Conservation (phyloP, 1,140 invertebrate genomes). For the Hermatobates lingyangjiaoensis region DNA sequence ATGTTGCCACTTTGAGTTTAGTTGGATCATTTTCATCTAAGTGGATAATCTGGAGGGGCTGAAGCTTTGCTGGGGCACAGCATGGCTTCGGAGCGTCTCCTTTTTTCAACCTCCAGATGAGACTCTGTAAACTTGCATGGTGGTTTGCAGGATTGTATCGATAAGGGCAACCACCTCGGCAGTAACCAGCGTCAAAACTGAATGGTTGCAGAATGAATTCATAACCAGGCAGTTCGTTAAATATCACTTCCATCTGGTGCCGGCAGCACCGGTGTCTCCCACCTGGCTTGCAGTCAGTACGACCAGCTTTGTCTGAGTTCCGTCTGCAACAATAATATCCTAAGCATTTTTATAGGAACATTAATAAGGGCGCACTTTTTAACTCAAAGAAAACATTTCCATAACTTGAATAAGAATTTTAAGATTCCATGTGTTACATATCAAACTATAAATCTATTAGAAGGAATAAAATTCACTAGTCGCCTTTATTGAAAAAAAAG, state of each 20-base stretch:
- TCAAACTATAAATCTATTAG: too few species aligned
- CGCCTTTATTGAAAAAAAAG: too few species aligned
- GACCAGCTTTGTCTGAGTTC: constrained; percentile 1
- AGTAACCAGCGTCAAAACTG: constrained; percentile 50
- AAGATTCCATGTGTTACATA: too few species aligned
- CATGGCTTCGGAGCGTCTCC: constrained; percentile 40
- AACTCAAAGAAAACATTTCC: too few species aligned
- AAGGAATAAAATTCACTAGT: too few species aligned
- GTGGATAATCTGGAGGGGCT: constrained; percentile 44
- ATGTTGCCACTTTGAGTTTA: constrained; percentile 44
- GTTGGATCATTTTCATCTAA: constrained; percentile 38
- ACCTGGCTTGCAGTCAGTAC: neutral
- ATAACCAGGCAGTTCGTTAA: constrained; percentile 45
- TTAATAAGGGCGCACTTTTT: too few species aligned
- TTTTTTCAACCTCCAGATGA: constrained; percentile 40
- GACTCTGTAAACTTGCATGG: constrained; percentile 48
- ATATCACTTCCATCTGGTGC: constrained; percentile 40
- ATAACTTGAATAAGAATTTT: too few species aligned
- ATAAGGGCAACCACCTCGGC: constrained; percentile 47
- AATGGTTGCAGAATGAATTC: constrained; percentile 48
- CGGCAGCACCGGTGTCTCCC: constrained; percentile 31
- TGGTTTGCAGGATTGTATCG: constrained; percentile 47
- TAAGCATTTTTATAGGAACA: too few species aligned
- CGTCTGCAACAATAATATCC: neutral
- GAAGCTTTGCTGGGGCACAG: constrained; percentile 47